phyloP scores from a whole-genome alignment of 1,140 invertebrate genomes.

The Panagrolaimus sp. region DNA sequence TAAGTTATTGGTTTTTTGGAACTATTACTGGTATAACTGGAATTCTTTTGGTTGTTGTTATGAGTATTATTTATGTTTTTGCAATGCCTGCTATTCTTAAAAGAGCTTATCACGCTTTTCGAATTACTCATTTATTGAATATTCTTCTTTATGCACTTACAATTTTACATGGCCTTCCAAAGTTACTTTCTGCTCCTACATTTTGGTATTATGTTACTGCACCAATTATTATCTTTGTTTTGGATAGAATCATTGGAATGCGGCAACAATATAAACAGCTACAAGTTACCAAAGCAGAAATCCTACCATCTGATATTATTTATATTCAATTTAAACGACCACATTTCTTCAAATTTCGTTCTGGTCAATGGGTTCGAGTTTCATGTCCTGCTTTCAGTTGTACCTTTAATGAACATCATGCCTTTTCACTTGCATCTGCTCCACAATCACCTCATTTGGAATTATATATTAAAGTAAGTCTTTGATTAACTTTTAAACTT shows the following conservation, averaged over 20 bases:
- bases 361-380: conserved; percentile 78
- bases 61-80: conserved; percentile 77
- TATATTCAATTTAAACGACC: conserved; percentile 69
- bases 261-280: conserved; percentile 69
- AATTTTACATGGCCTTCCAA: conserved; percentile 85
- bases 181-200: conserved; percentile 72
- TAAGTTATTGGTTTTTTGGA: conserved; percentile 58
- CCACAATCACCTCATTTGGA: conserved; percentile 94
- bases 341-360: conserved; percentile 90
- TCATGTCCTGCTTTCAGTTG: conserved; percentile 80
- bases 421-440: conserved; percentile 93
- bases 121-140: conserved; percentile 90
- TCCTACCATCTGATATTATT: conserved; percentile 77
- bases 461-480: conserved; percentile 95
- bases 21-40: conserved; percentile 75
- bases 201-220: conserved; percentile 95
- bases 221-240: conserved; percentile 68
- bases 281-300: conserved; percentile 86
- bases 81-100: conserved; percentile 87
- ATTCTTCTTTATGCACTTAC: conserved; percentile 80
- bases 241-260: conserved; percentile 58
- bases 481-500: too few species aligned
- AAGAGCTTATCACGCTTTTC: conserved; percentile 91
- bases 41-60: conserved; percentile 82
- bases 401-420: conserved; percentile 82